These are phyloP conservation scores for Nymphalis urticae DNA, from an alignment of 2,888 invertebrate species.

Conservation along the genomic window DNA sequence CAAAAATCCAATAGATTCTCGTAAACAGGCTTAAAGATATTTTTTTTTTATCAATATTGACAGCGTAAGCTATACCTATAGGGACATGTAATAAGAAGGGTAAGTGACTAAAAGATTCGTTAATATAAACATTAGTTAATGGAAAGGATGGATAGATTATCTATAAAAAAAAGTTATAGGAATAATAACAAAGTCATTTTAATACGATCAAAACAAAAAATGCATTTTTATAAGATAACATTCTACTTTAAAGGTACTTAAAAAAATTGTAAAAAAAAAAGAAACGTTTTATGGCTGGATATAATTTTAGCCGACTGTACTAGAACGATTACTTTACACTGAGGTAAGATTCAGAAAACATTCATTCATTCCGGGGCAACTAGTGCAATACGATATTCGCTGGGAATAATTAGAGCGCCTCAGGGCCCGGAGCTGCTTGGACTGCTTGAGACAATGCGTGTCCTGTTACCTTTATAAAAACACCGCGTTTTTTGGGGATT, in stretches of 20 bases:
- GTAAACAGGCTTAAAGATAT: no score
- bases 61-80: no score
- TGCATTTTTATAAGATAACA: no score
- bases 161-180: no score
- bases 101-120: no score
- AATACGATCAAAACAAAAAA: no score
- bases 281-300: conserved; percentile 3
- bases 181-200: no score
- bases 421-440: conserved; percentile 33
- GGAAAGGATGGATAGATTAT: no score
- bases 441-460: conserved; percentile 42
- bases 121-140: no score
- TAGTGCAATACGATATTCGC: conserved; percentile 59
- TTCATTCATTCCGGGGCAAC: conserved; percentile 50
- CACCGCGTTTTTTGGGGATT: conserved; percentile 34
- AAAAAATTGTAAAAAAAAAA: background rate
- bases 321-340: conserved; percentile 60
- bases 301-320: conserved; percentile 50
- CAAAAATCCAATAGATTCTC: no score
- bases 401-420: conserved; percentile 67
- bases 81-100: no score
- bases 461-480: conserved; percentile 39
- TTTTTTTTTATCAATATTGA: no score
- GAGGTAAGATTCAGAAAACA: conserved; percentile 72
- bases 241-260: background rate